Conservation (phyloP, 2,113 vertebrate species). For the Cyprinodon tularosa region DNA sequence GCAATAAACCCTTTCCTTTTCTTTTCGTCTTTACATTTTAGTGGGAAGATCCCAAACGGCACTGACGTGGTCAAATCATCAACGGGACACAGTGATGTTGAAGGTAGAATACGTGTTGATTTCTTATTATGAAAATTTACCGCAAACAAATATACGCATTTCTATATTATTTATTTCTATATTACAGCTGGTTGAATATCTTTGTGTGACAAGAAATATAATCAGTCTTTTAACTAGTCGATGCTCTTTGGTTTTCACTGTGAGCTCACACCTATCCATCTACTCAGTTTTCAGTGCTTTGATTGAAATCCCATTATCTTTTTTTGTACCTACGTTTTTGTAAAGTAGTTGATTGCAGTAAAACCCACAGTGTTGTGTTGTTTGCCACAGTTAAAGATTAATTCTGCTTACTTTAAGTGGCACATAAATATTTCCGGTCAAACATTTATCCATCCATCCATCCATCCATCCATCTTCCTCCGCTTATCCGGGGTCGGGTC, state of each 20-base stretch:
- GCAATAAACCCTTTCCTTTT: neutral
- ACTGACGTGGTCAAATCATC: conserved; percentile 80
- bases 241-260: neutral
- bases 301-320: neutral
- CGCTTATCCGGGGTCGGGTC: no score
- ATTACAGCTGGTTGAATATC: neutral
- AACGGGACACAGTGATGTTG: conserved; percentile 81
- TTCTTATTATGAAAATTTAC: neutral
- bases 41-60: conserved; percentile 93
- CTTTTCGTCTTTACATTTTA: conserved; percentile 55
- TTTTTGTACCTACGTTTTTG: no score
- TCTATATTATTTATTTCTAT: neutral
- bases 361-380: no score
- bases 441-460: no score
- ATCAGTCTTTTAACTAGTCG: neutral
- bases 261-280: neutral
- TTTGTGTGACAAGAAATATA: neutral
- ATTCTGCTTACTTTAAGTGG: no score
- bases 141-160: neutral
- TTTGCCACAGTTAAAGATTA: no score
- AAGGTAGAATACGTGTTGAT: conserved; percentile 80
- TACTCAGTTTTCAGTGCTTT: no score
- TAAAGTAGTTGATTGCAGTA: no score
- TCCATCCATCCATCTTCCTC: no score
- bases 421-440: neutral